Base-by-base conservation (phyloP, 2,113 vertebrate genomes). In the Limanda limanda region DNA sequence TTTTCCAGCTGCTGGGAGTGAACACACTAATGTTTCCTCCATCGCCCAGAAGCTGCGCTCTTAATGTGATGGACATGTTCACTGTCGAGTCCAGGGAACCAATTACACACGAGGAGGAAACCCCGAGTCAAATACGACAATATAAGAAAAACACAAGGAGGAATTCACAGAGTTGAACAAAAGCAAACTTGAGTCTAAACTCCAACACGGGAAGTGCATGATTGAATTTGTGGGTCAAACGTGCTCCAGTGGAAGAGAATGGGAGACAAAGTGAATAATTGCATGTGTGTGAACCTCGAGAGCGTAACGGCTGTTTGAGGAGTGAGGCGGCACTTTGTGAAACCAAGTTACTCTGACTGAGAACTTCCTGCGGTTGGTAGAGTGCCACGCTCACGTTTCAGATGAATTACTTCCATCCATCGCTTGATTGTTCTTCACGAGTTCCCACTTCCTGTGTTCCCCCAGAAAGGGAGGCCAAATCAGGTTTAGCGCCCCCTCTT, bases 11-110 rank as follows among this genome's bases (percentile, higher is more conserved):
- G 40, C 40, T 42, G 45, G 45, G 45, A 48, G 45, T 17, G 45
- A 86, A 90, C 82, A 71, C 64, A 74, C 62, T 70, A 21, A 58
- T 87, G 81, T 25, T 65, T 76, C 64, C 70, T 82, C 58, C 70
- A 68, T 55, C 4, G 3, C 42, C 52, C 68, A 74, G 13, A 45
- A 12, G 42, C 55, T 31, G 62, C 2, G 5, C 74, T 55, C 51
- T 57, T 86, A 83, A 91, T 82, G 82, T 76, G 80, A 89, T 86
- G 81, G 85, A 17, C 61, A 0, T 20, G 47, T 51, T 6, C 47
- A 1, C 42, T 6, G 51, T n/a, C 9, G n/a, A 11, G 12, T 21
- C n/a, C 52, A 23, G 75, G 86, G 82, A 81, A 82, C 66, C 15
- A 81, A 78, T 84, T 57, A 77, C 48, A 79, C 71, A 66, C 21